Evolutionary conservation across 2,113 vertebrate species (phyloP).

Genomic region (Gavialis gangeticus): DNA sequence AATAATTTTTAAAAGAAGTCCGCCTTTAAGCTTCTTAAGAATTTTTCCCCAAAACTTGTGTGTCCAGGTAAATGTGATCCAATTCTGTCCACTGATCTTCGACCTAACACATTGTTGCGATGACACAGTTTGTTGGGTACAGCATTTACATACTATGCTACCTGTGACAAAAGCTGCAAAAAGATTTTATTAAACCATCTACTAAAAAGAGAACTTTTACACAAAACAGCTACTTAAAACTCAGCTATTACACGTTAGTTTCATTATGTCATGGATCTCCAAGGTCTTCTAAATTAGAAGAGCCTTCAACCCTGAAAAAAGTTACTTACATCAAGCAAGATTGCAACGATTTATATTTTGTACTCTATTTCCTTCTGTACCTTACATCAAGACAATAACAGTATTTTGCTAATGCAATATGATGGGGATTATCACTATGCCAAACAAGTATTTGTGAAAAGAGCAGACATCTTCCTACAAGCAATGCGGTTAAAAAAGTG

Average conservation of each 20-base stretch:
- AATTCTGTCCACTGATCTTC: not conserved
- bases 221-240: not conserved
- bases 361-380: not conserved
- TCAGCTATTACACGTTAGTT: not conserved
- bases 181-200: not conserved
- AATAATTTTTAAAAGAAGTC: not conserved
- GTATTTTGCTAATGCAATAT: not conserved
- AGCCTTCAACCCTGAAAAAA: not conserved
- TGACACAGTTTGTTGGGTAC: not conserved
- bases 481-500: not conserved
- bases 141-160: not conserved
- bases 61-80: conserved; percentile 21
- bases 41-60: conserved; percentile 4
- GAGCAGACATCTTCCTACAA: not conserved
- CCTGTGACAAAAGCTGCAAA: not conserved
- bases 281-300: not conserved
- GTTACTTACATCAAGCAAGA: not conserved
- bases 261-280: not conserved
- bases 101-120: not conserved
- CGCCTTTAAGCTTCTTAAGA: not conserved
- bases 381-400: not conserved
- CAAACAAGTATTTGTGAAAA: not conserved
- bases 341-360: not conserved
- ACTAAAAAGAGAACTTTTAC: not conserved
- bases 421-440: not conserved